A percentile compares a stretch with the other conserved stretches of the same genome.
Evolutionary conservation across 2,888 invertebrate species (phyloP).

Genomic region (Lasioglossum morio): DNA sequence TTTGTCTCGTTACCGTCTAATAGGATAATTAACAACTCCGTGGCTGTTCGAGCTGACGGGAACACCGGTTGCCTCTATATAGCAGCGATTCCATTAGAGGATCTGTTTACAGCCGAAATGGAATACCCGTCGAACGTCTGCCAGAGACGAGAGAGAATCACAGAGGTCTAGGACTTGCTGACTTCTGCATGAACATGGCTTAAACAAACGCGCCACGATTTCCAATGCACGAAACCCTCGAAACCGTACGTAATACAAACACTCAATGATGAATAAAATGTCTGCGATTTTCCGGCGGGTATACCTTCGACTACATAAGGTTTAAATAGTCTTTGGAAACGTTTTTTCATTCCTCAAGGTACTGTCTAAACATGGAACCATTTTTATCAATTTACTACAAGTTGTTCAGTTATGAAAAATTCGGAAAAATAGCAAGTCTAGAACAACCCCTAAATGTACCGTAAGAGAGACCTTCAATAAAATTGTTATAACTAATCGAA

Average conservation of each 20-base stretch:
- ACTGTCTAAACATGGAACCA: not conserved
- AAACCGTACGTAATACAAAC: not conserved
- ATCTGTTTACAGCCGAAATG: constrained; percentile 7
- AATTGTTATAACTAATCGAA: not conserved
- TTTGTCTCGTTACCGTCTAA: constrained; percentile 56
- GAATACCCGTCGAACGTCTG: constrained; percentile 3
- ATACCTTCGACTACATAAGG: not conserved
- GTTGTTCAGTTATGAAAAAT: not conserved
- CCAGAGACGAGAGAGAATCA: not conserved
- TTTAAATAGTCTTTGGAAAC: not conserved
- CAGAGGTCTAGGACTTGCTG: not conserved
- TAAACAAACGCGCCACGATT: not conserved
- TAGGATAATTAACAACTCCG: constrained; percentile 60
- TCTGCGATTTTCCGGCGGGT: not conserved
- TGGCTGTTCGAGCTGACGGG: constrained; percentile 24
- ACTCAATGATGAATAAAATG: not conserved
- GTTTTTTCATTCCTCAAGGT: not conserved
- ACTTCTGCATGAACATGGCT: not conserved
- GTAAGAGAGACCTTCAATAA: not conserved
- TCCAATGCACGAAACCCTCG: not conserved
- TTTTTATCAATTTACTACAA: not conserved
- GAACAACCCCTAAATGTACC: rapidly evolving
- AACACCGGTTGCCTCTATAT: constrained; percentile 6
- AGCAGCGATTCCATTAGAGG: constrained; percentile 20
- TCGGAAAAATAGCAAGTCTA: not conserved